Evolutionary conservation across 30 jellyfish, hydroid and myxozoan species (phyloP), one percentile per base, ranked within the genome.

Genomic region (Catostylus mosaicus): DNA sequence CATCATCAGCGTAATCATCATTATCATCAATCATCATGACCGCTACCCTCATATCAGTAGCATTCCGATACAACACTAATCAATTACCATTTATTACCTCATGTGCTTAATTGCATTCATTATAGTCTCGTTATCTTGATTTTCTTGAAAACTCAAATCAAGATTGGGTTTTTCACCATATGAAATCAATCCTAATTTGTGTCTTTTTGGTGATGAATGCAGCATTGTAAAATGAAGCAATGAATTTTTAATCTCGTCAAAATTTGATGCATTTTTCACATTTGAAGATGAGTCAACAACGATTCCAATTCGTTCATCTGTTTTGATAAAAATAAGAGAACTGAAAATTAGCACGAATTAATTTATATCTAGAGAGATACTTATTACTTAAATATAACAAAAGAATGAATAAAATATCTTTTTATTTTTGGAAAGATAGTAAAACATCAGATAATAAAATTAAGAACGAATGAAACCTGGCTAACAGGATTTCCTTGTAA

Each of bases 241-340:
- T 19, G 79, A 57, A 51, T 57, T 70, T 48, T 70, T 69, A 23
- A 83, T 60, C 45, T 35, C 19, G 40, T 71, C 81, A 33, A 83
- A 70, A 37, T 48, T 30, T 18, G 93, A 73, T 20, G 73, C 27
- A 43, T 73, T 83, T 61, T 59, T 59, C 59, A 83, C 80, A 46
- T 71, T 57, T 30, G 86, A 38, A 1, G 93, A 83, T 22, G 87
- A 74, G 24, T 83, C 93, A 34, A 83, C 57, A 10, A 83, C 66
- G 60, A 83, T 45, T 23, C 81, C 93, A 27, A 83, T 45, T 36
- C 87, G 57, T 45, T 73, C 82, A 56, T 59, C 93, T 83, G 67
- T 22, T 19, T 43, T 8, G n/a, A n/a, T n/a, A n/a, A n/a, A n/a
- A n/a, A n/a, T n/a, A n/a, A n/a, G n/a, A n/a, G n/a, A n/a, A n/a